Evolutionary conservation across 2,113 vertebrate species (phyloP).

Genomic region (Tauraco erythrolophus): DNA sequence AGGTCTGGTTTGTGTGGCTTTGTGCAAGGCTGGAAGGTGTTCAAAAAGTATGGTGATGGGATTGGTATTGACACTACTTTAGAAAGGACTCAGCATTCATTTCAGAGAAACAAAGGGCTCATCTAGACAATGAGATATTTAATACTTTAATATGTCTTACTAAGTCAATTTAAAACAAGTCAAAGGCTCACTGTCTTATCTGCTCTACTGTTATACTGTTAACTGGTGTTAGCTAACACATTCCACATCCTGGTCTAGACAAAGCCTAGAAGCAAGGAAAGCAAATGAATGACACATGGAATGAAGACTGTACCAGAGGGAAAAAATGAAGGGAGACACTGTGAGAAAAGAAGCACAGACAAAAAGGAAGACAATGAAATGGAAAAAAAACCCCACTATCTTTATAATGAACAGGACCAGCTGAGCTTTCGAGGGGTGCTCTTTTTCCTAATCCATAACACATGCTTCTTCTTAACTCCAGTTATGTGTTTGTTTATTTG

Average conservation of each 20-base stretch:
- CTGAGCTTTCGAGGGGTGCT: constrained; percentile 60
- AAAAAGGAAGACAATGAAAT: constrained; percentile 26
- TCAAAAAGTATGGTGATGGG: neutral
- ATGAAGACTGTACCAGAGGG: neutral
- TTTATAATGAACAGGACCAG: constrained; percentile 22
- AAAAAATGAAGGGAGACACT: neutral
- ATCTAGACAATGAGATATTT: neutral
- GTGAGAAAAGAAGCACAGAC: neutral
- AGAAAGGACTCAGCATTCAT: neutral
- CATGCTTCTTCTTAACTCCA: constrained; percentile 54
- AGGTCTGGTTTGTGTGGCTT: neutral
- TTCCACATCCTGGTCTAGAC: neutral
- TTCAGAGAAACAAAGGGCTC: neutral
- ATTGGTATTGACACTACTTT: neutral
- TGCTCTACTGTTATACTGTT: neutral
- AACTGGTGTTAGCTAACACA: neutral
- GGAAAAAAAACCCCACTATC: constrained; percentile 37
- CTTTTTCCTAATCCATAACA: constrained; percentile 61
- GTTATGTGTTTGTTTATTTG: constrained; percentile 67
- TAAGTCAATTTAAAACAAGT: neutral
- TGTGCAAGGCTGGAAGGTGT: neutral
- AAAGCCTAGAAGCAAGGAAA: constrained; percentile 27
- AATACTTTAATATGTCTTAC: neutral
- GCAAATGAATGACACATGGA: neutral
- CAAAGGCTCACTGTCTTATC: neutral